Percentiles rank a stretch among this genome's conserved stretches.
These are phyloP conservation scores for Drosophila ohnishii DNA, from an alignment of 1,140 invertebrate genomes.

Conservation along the genomic window DNA sequence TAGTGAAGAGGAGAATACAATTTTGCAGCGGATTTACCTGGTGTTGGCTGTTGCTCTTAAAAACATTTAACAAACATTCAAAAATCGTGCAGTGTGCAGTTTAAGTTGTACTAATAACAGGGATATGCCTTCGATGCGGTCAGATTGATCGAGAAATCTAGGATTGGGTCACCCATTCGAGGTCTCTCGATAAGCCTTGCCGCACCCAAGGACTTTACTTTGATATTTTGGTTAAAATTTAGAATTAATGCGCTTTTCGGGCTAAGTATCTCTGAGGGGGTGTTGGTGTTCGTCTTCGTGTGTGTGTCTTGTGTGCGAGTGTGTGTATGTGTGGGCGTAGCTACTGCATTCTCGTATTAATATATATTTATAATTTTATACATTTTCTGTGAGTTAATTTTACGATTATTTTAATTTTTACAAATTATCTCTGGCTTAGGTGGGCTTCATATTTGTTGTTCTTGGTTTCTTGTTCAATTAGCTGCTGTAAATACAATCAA, in stretches of 20 bases:
- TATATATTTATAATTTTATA: constrained; percentile 57
- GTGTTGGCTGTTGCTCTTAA: constrained; percentile 48
- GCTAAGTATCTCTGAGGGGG: constrained; percentile 57
- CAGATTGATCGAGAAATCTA: not conserved
- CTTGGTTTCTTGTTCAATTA: constrained; percentile 49
- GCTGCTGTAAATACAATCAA: constrained; percentile 66
- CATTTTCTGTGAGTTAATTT: constrained; percentile 48
- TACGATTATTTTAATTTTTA: constrained; percentile 68
- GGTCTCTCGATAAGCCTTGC: not conserved
- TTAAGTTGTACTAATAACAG: constrained; percentile 80
- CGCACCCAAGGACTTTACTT: constrained; percentile 30
- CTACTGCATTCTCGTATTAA: constrained; percentile 45
- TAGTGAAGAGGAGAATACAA: constrained; percentile 63
- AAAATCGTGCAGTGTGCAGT: constrained; percentile 80
- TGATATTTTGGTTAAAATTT: constrained; percentile 43
- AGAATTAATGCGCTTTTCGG: constrained; percentile 47
- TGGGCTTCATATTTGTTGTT: constrained; percentile 80
- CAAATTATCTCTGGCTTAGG: constrained; percentile 75
- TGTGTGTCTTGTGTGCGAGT: constrained; percentile 1
- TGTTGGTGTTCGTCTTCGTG: constrained; percentile 21
- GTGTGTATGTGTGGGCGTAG: constrained; percentile 21
- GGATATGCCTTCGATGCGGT: constrained; percentile 34
- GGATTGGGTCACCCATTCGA: too few relatives aligned
- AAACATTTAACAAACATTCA: constrained; percentile 80
- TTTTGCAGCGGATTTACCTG: constrained; percentile 68